phyloP scores from a whole-genome alignment of 2,888 invertebrate species.

The Halictus quadricinctus region DNA sequence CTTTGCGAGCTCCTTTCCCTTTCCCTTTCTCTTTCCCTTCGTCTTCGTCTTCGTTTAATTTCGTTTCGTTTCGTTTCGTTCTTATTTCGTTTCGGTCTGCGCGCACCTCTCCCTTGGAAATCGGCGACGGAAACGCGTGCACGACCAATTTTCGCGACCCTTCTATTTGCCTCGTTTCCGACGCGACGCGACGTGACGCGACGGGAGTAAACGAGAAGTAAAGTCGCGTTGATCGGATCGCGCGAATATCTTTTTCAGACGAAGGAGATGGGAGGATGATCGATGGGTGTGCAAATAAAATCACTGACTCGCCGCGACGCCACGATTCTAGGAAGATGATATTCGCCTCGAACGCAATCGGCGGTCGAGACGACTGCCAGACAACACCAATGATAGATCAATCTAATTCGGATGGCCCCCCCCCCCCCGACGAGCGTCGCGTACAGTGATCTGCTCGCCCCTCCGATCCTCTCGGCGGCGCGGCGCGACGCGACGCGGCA shows the following conservation, averaged over 20 bases:
- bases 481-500: too few species aligned
- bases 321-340: slow-evolving; percentile 78
- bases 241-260: not conserved
- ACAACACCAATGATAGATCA: slow-evolving; percentile 81
- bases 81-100: not conserved
- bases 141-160: not conserved
- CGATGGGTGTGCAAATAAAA: slow-evolving; percentile 49
- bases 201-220: not conserved
- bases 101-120: not conserved
- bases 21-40: not conserved
- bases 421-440: slow-evolving; percentile 71
- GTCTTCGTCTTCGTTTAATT: too few species aligned
- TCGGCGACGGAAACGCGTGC: not conserved
- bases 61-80: not conserved
- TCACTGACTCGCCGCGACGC: slow-evolving; percentile 52
- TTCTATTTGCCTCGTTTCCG: not conserved
- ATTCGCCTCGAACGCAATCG: slow-evolving; percentile 76
- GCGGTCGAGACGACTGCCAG: slow-evolving; percentile 81
- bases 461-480: slow-evolving; percentile 7
- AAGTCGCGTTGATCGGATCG: not conserved
- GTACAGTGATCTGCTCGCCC: slow-evolving; percentile 8
- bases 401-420: slow-evolving; percentile 78
- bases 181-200: not conserved
- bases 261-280: not conserved
- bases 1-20: slow-evolving; percentile 9